Conservation (phyloP, 1,140 invertebrate species). For the Drosophila navojoa region DNA sequence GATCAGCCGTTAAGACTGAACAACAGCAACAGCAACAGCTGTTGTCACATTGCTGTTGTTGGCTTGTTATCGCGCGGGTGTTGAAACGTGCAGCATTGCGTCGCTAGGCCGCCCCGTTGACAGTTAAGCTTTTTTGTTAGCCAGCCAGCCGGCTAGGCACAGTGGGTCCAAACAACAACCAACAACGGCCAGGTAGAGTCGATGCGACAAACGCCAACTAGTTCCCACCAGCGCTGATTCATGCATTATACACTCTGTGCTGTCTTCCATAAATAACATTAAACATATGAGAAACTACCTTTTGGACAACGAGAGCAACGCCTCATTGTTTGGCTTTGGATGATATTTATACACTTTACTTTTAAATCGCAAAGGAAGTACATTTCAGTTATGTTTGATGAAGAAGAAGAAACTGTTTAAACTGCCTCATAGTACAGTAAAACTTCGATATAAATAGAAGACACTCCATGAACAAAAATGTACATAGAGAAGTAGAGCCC, state of each 20-base stretch:
- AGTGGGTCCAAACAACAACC: slow-evolving; percentile 15
- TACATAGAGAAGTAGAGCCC: no score
- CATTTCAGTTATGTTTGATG: background rate
- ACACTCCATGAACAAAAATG: no score
- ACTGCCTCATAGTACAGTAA: no score
- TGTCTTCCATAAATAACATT: slow-evolving; percentile 11
- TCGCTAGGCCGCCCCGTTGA: slow-evolving; percentile 44
- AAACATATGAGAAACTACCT: slow-evolving; percentile 29
- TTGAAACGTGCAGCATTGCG: slow-evolving; percentile 58
- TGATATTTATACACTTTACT: no score
- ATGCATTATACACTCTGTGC: background rate
- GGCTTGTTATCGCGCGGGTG: slow-evolving; percentile 61
- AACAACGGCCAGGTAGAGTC: background rate
- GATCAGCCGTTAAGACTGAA: slow-evolving; percentile 35
- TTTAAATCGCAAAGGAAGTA: background rate
- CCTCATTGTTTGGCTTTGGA: background rate
- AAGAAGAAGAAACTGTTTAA: background rate
- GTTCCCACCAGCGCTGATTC: slow-evolving; percentile 13
- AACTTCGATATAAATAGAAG: no score
- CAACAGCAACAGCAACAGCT: slow-evolving; percentile 29
- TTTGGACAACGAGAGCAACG: background rate
- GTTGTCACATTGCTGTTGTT: slow-evolving; percentile 50
- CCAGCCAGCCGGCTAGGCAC: slow-evolving; percentile 9
- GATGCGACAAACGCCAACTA: background rate
- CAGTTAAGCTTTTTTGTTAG: slow-evolving; percentile 17